phyloP scores from a whole-genome alignment of 2,113 vertebrate species.

The Phodopus roborovskii region DNA sequence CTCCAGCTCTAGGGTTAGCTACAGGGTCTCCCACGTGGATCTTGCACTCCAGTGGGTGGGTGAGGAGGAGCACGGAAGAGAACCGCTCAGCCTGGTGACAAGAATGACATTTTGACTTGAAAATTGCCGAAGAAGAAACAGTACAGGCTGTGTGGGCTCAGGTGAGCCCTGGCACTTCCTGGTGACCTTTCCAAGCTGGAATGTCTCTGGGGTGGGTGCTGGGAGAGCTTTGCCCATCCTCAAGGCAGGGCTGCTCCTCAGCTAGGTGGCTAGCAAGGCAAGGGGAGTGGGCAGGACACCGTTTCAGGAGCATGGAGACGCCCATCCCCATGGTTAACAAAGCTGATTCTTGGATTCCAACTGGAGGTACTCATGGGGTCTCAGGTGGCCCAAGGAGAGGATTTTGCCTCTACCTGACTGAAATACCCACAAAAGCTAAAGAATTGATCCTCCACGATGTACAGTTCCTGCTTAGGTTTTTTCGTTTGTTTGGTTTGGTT shows the following conservation, averaged over 20 bases:
- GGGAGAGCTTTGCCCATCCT: not conserved
- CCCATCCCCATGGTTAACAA: not conserved
- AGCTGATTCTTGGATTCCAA: not conserved
- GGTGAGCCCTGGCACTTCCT: slow-evolving; percentile 21
- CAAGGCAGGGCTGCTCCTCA: not conserved
- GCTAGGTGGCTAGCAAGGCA: rapidly evolving
- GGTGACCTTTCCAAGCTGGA: slow-evolving; percentile 61
- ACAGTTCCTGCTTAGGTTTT: too few species aligned
- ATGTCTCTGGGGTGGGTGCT: not conserved
- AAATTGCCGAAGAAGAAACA: slow-evolving; percentile 72
- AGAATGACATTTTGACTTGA: slow-evolving; percentile 82
- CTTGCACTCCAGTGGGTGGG: slow-evolving; percentile 63
- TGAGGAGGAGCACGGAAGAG: slow-evolving; percentile 61
- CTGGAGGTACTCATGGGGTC: not conserved
- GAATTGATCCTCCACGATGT: not conserved
- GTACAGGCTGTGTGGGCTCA: slow-evolving; percentile 64
- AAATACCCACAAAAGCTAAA: not conserved
- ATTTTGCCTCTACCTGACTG: not conserved
- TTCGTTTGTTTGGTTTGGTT: not conserved
- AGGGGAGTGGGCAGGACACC: not conserved
- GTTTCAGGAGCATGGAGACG: not conserved
- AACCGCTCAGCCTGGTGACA: slow-evolving; percentile 66
- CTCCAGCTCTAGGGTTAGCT: slow-evolving; percentile 7
- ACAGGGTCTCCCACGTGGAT: slow-evolving; percentile 58
- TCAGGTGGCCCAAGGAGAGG: not conserved